Base-by-base conservation (phyloP, 2,888 invertebrate species). In the Nasonovia ribisnigri region DNA sequence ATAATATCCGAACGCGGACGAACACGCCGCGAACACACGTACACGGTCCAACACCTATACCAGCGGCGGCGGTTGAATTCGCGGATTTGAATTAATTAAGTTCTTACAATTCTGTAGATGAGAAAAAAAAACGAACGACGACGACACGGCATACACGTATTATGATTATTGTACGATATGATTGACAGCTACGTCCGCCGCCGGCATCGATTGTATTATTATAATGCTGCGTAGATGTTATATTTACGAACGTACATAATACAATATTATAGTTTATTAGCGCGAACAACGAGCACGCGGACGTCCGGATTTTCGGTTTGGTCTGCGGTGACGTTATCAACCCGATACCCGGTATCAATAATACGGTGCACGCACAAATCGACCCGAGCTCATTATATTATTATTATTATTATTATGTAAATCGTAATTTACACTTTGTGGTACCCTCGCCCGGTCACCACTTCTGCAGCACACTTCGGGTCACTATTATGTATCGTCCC, bases 41-140 rank as follows among this genome's bases (percentile, higher is more conserved):
- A n/a, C 46, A 87, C 92, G 92, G 92, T 92, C 46, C 48, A 46
- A 92, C 92, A 87, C 92, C 86, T 92, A 46, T 46, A 42, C 42
- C 90, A 26, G 26, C 48, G 84, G 13, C 54, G 84, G 51, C 13
- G 60, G 84, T 60, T 46, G 46, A 84, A 36, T 60, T 86, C 26
- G 92, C 46, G 92, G 92, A 92, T 92, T 92, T 92, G 92, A 92
- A 92, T 92, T 92, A 92, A 92, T 92, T 92, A 92, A 36, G 77
- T 77, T 77, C 36, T 36, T 77, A 77, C 77, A 77, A 77, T 46
- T 20, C 1, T n/a, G 46, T 43, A 5, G 42, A 48, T 29, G 36
- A 46, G 46, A 36, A 36, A 36, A 51, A 88, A 51, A 88, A 51
- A 13, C 60, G 90, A n/a, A 60, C 89, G 43, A 43, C 89, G 88